These are phyloP conservation scores for Falco columbarius DNA, from an alignment of 2,797 vertebrate genomes.

Conservation along the genomic window DNA sequence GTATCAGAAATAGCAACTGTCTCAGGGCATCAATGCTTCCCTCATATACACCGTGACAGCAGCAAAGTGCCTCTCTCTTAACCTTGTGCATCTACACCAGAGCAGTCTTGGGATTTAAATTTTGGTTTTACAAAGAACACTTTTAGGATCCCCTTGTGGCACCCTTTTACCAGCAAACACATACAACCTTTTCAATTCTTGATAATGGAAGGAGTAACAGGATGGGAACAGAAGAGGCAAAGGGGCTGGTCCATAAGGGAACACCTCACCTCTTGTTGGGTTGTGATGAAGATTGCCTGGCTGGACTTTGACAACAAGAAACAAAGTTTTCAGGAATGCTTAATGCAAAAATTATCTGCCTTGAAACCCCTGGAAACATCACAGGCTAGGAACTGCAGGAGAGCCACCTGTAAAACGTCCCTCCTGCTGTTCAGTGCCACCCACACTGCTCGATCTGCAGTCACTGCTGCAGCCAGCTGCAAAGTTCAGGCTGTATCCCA, in stretches of 20 bases:
- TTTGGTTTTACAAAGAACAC: background rate
- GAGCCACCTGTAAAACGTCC: background rate
- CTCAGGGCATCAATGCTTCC: background rate
- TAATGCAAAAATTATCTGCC: background rate
- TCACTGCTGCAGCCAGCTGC: background rate
- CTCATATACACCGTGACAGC: rapidly evolving
- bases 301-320: background rate
- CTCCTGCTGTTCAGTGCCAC: background rate
- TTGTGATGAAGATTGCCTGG: background rate
- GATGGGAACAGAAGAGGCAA: background rate
- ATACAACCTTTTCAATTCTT: background rate
- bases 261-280: background rate
- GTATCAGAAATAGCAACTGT: background rate
- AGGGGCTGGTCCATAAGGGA: background rate
- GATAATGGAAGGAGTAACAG: background rate
- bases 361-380: background rate
- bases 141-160: background rate
- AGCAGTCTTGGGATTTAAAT: rapidly evolving
- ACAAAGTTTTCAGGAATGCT: background rate
- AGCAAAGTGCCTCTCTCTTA: background rate
- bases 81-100: background rate
- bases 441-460: background rate
- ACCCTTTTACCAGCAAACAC: background rate
- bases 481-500: background rate
- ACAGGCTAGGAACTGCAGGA: background rate